Evolutionary conservation across 1,140 invertebrate genomes (phyloP), one percentile per base, ranked within the genome.

Genomic region (Trichonephila clavipes): DNA sequence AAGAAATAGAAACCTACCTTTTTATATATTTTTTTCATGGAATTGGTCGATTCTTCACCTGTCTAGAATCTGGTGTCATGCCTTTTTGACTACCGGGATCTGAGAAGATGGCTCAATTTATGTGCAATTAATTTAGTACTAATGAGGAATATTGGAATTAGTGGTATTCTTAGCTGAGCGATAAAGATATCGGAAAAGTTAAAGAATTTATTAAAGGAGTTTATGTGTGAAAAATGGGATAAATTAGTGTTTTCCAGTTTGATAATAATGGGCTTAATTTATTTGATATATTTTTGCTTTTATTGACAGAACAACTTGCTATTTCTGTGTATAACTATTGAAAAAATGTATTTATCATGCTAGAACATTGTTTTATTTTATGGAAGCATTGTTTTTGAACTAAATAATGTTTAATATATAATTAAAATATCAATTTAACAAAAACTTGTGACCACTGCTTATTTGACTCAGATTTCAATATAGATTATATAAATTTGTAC

Each of bases 1-100:
- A 87, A 87, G 91, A 92, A 92, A 92, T 92, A 92, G 91, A 92
- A 87, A 72, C 82, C 34, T 51, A 34, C 21, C 51, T 83, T 83
- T 83, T 83, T 82, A 18, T 83, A 18, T 8, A 10, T n/a, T 61
- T 86, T 86, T 85, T 92, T 92, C 89, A 64, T 44, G 24, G 89
- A 91, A 91, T 64, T 64, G 61, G 89, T 91, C 88, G 88, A 90
- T 90, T 69, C 44, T n/a, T 90, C 77, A 83, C 77, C 58, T 91
- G 77, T 24, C 51, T 40, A 8, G 59, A 69, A 69, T 69, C 64
- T 62, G 51, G 61, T 61, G 77, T 83, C 72, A 62, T 69, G 64
- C 28, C 28, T 77, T 77, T 77, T 19, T 28, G 69, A 82, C 44
- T 81, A 51, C 51, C 77, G 44, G 28, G 62, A 77, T 24, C 64